Percentiles rank a stretch among this genome's conserved stretches.
Conservation (phyloP, 2,113 vertebrate genomes). For the Malurus elegans region DNA sequence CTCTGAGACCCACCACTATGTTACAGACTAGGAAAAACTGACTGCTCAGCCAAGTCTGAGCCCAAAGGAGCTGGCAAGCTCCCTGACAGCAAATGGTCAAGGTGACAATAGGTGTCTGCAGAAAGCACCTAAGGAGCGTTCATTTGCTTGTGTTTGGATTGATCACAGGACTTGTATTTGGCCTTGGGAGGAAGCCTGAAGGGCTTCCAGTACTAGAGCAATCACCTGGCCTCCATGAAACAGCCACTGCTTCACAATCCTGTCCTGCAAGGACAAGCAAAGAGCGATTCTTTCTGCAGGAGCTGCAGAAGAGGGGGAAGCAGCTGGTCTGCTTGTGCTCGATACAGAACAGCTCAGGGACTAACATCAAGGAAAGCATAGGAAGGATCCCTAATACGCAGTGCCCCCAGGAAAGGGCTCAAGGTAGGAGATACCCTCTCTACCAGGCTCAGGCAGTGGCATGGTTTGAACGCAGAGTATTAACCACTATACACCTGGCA, state of each 20-base stretch:
- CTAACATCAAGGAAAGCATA: background rate
- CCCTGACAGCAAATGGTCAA: background rate
- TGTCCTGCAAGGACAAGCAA: background rate
- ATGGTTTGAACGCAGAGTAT: too few relatives aligned
- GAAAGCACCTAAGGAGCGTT: background rate
- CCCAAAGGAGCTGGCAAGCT: background rate
- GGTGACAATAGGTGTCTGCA: background rate
- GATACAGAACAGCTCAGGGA: background rate
- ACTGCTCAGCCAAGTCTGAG: background rate
- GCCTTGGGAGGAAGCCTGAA: conserved; percentile 3
- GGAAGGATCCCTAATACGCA: background rate
- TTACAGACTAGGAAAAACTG: background rate
- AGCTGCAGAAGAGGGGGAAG: background rate
- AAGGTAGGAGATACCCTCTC: background rate
- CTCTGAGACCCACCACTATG: background rate
- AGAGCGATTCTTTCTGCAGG: background rate
- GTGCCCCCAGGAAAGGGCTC: background rate
- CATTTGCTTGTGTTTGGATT: background rate
- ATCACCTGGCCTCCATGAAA: background rate
- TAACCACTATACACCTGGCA: background rate
- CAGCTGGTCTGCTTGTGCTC: background rate
- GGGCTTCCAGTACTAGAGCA: background rate
- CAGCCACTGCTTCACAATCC: background rate
- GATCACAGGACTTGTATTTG: conserved; percentile 6
- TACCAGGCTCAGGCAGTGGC: background rate